Conservation (phyloP, 2,113 vertebrate genomes). For the Embiotoca jacksoni region DNA sequence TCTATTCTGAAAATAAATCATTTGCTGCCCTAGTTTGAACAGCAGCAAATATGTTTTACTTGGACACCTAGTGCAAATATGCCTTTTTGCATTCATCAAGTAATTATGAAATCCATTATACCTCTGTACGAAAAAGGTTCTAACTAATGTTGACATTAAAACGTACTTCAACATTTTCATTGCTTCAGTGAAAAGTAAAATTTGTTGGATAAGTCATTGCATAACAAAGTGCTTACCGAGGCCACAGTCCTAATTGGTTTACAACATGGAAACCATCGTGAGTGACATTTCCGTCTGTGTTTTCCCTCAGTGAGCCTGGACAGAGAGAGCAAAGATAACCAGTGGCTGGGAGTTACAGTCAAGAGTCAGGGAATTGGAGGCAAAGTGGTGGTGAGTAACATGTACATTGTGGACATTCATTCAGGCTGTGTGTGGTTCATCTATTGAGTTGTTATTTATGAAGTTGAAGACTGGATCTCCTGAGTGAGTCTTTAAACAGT, state of each 20-base stretch:
- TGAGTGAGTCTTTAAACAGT: too few species aligned
- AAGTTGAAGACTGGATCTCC: background rate
- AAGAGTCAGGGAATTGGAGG: slow-evolving; percentile 94
- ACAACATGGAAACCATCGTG: slow-evolving; percentile 20
- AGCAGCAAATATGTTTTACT: background rate
- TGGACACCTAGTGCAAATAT: background rate
- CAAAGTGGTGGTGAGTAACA: slow-evolving; percentile 92
- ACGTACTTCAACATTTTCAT: background rate
- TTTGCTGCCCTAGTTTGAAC: too few species aligned
- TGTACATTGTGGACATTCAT: slow-evolving; percentile 12
- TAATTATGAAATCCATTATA: background rate
- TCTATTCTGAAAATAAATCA: background rate
- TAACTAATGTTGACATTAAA: background rate
- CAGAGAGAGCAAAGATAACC: slow-evolving; percentile 95
- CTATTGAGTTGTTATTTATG: background rate
- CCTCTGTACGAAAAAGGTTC: background rate
- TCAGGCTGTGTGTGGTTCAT: background rate
- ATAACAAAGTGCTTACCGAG: slow-evolving; percentile 8
- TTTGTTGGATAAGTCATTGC: background rate
- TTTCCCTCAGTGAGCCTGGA: slow-evolving; percentile 79
- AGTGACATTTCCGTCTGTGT: slow-evolving; percentile 35
- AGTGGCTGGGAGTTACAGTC: slow-evolving; percentile 95
- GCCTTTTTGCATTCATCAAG: background rate
- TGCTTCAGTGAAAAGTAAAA: background rate
- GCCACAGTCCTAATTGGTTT: slow-evolving; percentile 19